Conservation (phyloP, 2,888 invertebrate species). For the Ormyrus nitidulus region DNA sequence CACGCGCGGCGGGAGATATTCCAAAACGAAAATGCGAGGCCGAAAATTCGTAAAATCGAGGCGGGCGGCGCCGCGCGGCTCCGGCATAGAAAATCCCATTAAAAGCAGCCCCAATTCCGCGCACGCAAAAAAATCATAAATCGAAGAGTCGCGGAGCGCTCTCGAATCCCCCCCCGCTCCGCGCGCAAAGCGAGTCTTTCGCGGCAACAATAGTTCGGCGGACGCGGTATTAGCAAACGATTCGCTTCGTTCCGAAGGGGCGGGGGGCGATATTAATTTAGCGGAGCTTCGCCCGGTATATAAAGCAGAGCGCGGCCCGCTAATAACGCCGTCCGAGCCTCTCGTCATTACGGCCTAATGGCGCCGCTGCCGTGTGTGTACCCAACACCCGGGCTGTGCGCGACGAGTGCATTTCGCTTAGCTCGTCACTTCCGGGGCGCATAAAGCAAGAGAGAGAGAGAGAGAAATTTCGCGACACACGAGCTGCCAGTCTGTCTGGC, state of each 20-base stretch:
- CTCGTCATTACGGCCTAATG: slow-evolving; percentile 34
- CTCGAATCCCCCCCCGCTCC: too few species aligned
- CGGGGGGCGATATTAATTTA: slow-evolving; percentile 43
- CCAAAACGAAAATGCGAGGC: too few species aligned
- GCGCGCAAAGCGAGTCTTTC: neutral
- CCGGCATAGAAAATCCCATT: too few species aligned
- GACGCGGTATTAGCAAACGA: neutral
- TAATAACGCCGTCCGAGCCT: slow-evolving; percentile 11
- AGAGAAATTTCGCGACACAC: too few species aligned
- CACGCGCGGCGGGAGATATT: too few species aligned
- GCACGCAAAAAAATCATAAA: too few species aligned
- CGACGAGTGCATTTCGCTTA: slow-evolving; percentile 12
- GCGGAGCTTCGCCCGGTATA: slow-evolving; percentile 18
- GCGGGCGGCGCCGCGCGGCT: too few species aligned
- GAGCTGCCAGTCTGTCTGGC: too few species aligned
- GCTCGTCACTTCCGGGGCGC: neutral
- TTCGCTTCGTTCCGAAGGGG: slow-evolving; percentile 40
- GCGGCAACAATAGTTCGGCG: neutral
- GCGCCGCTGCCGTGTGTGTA: neutral
- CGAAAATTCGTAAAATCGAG: too few species aligned
- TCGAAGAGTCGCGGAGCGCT: too few species aligned
- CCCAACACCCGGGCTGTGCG: neutral
- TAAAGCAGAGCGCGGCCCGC: neutral
- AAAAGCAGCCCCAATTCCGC: too few species aligned
- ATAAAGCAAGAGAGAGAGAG: too few species aligned